Percentiles rank a stretch among this genome's conserved stretches.
Evolutionary conservation across 2,797 vertebrate species (phyloP).

Genomic region (Eutrigla gurnardus): DNA sequence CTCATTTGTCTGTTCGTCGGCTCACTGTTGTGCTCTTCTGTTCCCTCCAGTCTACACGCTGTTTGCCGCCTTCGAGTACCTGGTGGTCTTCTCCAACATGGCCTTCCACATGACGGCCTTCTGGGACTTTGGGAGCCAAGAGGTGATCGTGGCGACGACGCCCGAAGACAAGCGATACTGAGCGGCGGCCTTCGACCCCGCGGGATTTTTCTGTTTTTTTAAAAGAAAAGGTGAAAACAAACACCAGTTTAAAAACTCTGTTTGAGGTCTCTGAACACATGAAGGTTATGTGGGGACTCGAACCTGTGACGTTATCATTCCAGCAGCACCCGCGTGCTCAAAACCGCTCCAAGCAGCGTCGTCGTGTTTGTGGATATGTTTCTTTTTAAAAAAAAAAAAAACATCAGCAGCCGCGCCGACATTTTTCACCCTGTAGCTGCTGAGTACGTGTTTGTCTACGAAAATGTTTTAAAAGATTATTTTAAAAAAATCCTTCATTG

Average conservation of each 20-base stretch:
- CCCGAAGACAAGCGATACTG: constrained; percentile 92
- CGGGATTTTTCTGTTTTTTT: neutral
- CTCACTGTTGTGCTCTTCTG: neutral
- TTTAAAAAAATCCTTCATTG: too few relatives aligned
- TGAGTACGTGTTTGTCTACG: too few relatives aligned
- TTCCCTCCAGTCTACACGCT: constrained; percentile 87
- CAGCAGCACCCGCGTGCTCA: neutral
- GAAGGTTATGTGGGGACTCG: too few relatives aligned
- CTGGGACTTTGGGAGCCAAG: constrained; percentile 94
- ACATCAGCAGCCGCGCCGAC: neutral
- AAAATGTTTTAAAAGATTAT: too few relatives aligned
- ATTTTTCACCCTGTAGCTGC: neutral
- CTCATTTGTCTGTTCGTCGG: neutral
- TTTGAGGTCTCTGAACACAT: neutral
- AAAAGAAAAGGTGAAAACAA: neutral
- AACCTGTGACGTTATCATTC: neutral
- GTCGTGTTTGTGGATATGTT: neutral
- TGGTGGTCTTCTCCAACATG: constrained; percentile 97
- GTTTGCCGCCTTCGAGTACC: constrained; percentile 93
- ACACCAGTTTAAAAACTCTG: neutral
- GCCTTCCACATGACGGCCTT: constrained; percentile 95
- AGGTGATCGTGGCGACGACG: constrained; percentile 88
- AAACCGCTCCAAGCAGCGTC: too few relatives aligned
- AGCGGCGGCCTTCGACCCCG: constrained; percentile 22
- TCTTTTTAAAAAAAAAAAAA: neutral